Percentiles rank a stretch among this genome's conserved stretches.
These are phyloP conservation scores for Drosophila bunnanda DNA, from an alignment of 2,888 invertebrate genomes.

Conservation along the genomic window DNA sequence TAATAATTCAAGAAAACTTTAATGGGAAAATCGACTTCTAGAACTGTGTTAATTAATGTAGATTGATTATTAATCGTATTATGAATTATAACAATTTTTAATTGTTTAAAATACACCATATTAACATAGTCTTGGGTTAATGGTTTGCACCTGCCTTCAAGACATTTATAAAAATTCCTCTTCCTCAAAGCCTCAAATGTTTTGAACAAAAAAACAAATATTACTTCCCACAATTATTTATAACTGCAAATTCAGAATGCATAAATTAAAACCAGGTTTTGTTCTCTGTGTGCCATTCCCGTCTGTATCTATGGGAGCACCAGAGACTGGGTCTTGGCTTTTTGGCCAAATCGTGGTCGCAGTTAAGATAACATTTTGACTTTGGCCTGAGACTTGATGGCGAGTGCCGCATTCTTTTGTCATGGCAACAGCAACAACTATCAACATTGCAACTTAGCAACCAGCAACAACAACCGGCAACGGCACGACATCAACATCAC, in stretches of 20 bases:
- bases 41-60: not conserved
- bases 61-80: not conserved
- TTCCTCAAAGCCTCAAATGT: no score
- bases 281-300: conserved; percentile 19
- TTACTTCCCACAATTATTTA: not conserved
- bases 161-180: not conserved
- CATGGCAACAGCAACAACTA: conserved; percentile 71
- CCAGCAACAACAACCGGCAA: conserved; percentile 69
- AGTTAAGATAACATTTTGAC: conserved; percentile 79
- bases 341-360: conserved; percentile 70
- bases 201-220: not conserved
- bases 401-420: conserved; percentile 82
- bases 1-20: not conserved
- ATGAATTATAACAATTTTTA: not conserved
- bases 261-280: not conserved
- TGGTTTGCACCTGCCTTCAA: not conserved
- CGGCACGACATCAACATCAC: conserved; percentile 56
- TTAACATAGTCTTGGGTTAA: not conserved
- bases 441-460: conserved; percentile 55
- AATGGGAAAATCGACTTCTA: not conserved
- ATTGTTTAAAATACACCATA: not conserved
- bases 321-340: conserved; percentile 45
- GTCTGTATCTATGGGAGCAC: conserved; percentile 30
- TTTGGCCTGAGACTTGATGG: conserved; percentile 74
- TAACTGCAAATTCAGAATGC: not conserved